Conservation (phyloP, 2,113 vertebrate species). For the Lathamus discolor region DNA sequence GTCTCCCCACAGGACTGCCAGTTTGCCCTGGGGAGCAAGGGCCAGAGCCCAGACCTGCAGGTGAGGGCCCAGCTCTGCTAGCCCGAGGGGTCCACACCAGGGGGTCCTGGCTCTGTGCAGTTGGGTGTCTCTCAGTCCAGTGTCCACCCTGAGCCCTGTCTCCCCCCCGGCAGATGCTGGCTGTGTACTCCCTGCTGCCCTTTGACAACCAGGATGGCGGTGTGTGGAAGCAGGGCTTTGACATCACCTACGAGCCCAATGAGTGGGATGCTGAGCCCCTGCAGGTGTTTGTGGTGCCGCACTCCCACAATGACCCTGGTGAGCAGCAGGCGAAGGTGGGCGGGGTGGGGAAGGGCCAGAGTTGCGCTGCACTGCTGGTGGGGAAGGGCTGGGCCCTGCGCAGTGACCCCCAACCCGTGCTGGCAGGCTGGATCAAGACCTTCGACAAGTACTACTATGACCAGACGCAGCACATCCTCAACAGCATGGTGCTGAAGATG, state of each 20-base stretch:
- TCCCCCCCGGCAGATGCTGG: slow-evolving; percentile 83
- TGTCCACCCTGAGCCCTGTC: neutral
- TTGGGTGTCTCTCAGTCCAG: accelerated
- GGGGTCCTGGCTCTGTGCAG: neutral
- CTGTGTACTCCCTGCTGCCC: slow-evolving; percentile 86
- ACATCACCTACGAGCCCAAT: slow-evolving; percentile 86
- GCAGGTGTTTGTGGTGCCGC: slow-evolving; percentile 94
- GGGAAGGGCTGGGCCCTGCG: accelerated
- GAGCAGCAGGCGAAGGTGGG: neutral
- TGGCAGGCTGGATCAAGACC: slow-evolving; percentile 96
- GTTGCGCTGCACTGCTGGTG: accelerated
- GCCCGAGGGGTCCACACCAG: accelerated
- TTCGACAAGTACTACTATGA: slow-evolving; percentile 97
- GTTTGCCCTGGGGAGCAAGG: slow-evolving; percentile 78
- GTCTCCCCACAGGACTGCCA: slow-evolving; percentile 92
- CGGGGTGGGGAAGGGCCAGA: neutral
- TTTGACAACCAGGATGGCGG: slow-evolving; percentile 96
- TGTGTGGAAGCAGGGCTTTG: slow-evolving; percentile 98
- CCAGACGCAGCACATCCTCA: slow-evolving; percentile 97
- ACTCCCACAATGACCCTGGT: slow-evolving; percentile 99
- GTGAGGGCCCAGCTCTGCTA: slow-evolving; percentile 57
- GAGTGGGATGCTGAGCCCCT: slow-evolving; percentile 91
- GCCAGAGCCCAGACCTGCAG: slow-evolving; percentile 85
- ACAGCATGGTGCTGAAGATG: slow-evolving; percentile 95
- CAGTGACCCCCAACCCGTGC: neutral